Evolutionary conservation across 2,797 vertebrate species (phyloP), one percentile per base, ranked within the genome.

Genomic region (Catharus ustulatus): DNA sequence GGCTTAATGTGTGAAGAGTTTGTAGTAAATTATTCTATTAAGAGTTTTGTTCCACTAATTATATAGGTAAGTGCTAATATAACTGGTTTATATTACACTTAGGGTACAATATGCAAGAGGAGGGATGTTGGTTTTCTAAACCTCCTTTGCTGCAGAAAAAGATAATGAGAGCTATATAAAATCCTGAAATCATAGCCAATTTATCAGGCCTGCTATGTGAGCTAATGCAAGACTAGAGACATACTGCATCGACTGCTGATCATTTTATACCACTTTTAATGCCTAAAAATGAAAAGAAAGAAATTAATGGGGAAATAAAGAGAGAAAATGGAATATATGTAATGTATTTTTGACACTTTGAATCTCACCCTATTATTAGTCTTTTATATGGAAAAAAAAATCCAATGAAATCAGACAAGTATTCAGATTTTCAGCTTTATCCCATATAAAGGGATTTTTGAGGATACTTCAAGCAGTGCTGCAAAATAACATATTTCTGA

Each of bases 281-380:
- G 77, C 80, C 72, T 88, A 84, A 63, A 92, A 96, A 95, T 89
- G 54, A 93, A 78, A 96, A 94, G 68, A 80, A 24, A 89, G 8
- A 95, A 97, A 96, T 80, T 94, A 97, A 89, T 76, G 20, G 38
- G 63, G 48, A 95, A 94, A 95, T 83, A 96, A 96, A 95, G 82
- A 90, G 72, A 75, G 71, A 96, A 97, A 94, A 90, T 81, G 77
- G 55, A 81, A 51, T 89, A 92, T 91, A 89, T 90, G 82, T 89
- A 87, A 94, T 80, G 66, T 72, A 20, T 72, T 90, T 87, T 67
- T 92, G 83, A 87, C 55, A 92, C 85, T 90, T 95, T 90, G 45
- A 91, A 58, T 89, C 83, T 92, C 87, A 86, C 42, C 27, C 76
- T 96, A 54, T 88, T 95, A 94, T 92, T 96, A 93, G 62, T 89